Percentiles rank a stretch among this genome's conserved stretches.
phyloP scores from a whole-genome alignment of 2,113 vertebrate genomes.

The Halcyon senegalensis region DNA sequence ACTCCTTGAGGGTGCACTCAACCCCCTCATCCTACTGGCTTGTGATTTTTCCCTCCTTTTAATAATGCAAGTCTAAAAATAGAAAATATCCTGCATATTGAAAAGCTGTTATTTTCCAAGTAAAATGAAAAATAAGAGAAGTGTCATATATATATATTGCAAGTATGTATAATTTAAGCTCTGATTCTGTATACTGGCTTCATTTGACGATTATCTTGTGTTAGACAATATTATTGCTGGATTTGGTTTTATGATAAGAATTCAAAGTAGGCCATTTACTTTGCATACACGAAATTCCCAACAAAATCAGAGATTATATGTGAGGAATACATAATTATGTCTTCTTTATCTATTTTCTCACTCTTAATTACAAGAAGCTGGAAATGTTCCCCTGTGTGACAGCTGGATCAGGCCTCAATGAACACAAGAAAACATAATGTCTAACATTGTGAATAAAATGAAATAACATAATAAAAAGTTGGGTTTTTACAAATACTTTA shows the following conservation, averaged over 20 bases:
- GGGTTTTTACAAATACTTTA: not conserved
- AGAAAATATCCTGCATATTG: not conserved
- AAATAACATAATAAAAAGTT: not conserved
- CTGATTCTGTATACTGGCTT: not conserved
- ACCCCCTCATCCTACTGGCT: not conserved
- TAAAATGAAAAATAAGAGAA: not conserved
- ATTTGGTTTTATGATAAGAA: not conserved
- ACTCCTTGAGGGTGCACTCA: not conserved
- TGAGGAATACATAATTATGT: not conserved
- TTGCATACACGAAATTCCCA: not conserved
- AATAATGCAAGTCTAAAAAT: not conserved
- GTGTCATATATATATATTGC: not conserved
- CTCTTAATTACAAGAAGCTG: not conserved
- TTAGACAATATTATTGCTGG: not conserved
- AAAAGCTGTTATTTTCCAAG: not conserved
- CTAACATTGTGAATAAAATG: not conserved
- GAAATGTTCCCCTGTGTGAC: not conserved
- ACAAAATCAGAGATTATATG: not conserved
- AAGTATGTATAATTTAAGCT: not conserved
- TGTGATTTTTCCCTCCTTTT: not conserved
- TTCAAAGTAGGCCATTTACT: not conserved
- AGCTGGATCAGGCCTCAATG: not conserved
- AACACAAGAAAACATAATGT: not conserved
- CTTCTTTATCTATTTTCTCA: not conserved
- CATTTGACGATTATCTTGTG: not conserved